Conservation (phyloP, 2,113 vertebrate species). For the Etheostoma cragini region DNA sequence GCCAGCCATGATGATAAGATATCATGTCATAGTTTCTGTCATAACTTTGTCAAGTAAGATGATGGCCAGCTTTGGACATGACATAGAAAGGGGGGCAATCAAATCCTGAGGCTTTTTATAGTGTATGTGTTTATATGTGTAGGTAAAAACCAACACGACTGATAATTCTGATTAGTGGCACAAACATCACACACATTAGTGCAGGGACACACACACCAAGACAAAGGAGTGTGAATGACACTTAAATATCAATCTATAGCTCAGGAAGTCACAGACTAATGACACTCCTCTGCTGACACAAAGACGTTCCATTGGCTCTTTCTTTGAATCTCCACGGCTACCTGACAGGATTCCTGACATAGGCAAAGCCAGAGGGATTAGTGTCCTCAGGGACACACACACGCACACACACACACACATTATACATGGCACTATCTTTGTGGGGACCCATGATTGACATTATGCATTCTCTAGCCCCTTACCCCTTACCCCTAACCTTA, state of each 20-base stretch:
- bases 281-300: slow-evolving; percentile 67
- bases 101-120: slow-evolving; percentile 20
- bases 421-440: too few relatives aligned
- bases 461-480: too few relatives aligned
- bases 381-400: slow-evolving; percentile 10
- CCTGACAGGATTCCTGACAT: slow-evolving; percentile 73
- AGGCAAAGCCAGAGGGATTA: slow-evolving; percentile 67
- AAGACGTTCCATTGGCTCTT: slow-evolving; percentile 61
- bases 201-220: slow-evolving; percentile 2
- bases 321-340: slow-evolving; percentile 65
- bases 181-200: background rate
- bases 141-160: background rate
- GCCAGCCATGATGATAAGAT: slow-evolving; percentile 43
- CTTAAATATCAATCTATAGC: slow-evolving; percentile 70
- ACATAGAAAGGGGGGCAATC: slow-evolving; percentile 13
- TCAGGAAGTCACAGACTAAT: slow-evolving; percentile 70
- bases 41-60: slow-evolving; percentile 66
- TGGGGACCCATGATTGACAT: too few relatives aligned
- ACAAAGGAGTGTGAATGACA: slow-evolving; percentile 38
- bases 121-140: slow-evolving; percentile 9
- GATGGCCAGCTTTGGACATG: slow-evolving; percentile 38
- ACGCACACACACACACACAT: background rate
- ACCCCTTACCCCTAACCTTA: too few relatives aligned
- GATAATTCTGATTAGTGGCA: background rate
- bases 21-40: slow-evolving; percentile 63